phyloP scores from a whole-genome alignment of 2,113 vertebrate genomes.

The Myotis brandtii region DNA sequence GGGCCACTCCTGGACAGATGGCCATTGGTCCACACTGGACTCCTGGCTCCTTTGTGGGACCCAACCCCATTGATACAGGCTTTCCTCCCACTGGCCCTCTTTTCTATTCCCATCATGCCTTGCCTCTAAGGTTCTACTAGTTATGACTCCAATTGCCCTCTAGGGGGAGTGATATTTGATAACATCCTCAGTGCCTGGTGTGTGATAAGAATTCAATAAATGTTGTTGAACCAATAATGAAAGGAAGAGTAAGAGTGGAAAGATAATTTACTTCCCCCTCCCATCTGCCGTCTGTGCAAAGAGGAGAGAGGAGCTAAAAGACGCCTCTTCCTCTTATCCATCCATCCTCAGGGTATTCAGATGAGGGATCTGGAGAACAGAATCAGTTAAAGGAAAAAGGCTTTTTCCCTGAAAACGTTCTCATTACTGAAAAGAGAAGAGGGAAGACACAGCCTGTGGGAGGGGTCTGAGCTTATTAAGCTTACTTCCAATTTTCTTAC shows the following conservation, averaged over 20 bases:
- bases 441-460: conserved; percentile 75
- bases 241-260: not conserved
- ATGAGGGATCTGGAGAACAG: not conserved
- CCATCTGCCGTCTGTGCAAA: not conserved
- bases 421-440: conserved; percentile 80
- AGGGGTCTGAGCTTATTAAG: conserved; percentile 84
- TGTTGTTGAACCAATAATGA: not conserved
- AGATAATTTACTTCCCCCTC: not conserved
- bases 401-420: conserved; percentile 64
- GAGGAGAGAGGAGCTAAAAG: not conserved
- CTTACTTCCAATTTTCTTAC: conserved; percentile 86
- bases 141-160: not conserved
- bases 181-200: not conserved
- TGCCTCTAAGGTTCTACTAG: not conserved
- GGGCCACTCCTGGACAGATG: not conserved
- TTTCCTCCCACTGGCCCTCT: not conserved
- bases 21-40: no score
- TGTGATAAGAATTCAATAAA: not conserved
- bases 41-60: not conserved
- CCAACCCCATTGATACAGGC: not conserved
- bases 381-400: conserved; percentile 29
- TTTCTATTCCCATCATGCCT: not conserved
- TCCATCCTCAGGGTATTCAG: not conserved
- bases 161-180: not conserved
- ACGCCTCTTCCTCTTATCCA: not conserved